Percentiles rank a stretch among this genome's conserved stretches.
Evolutionary conservation across 2,113 vertebrate species (phyloP).

Genomic region (Tragelaphus buxtoni): DNA sequence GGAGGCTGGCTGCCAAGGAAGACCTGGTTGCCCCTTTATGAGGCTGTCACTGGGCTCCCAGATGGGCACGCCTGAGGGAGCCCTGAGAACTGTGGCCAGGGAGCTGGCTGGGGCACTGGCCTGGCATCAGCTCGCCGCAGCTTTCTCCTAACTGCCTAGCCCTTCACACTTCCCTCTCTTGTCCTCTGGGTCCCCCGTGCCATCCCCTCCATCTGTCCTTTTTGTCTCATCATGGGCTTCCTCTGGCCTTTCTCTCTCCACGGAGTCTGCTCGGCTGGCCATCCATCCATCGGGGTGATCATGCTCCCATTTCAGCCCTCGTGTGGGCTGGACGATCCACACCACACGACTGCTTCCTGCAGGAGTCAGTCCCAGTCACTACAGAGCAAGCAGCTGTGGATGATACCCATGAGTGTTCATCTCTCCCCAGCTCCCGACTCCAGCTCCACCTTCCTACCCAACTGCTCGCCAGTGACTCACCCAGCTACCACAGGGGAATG

Average conservation of each 20-base stretch:
- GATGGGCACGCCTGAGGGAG: neutral
- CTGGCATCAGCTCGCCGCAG: neutral
- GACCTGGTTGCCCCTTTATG: neutral
- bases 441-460: neutral
- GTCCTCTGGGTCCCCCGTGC: neutral
- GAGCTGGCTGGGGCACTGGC: neutral
- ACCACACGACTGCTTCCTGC: neutral
- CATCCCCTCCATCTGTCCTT: neutral
- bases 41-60: neutral
- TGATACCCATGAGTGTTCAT: neutral
- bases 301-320: neutral
- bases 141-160: neutral
- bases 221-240: neutral
- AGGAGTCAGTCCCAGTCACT: neutral
- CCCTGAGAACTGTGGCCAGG: neutral
- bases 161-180: neutral
- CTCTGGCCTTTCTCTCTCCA: neutral
- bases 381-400: neutral
- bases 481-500: neutral
- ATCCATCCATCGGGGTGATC: neutral
- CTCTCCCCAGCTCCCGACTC: neutral
- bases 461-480: neutral
- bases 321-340: neutral
- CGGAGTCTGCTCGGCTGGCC: neutral
- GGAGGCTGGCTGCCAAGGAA: neutral